Percentiles rank a stretch among this genome's conserved stretches.
phyloP scores from a whole-genome alignment of 2,888 invertebrate species.

The Acanthosepion esculentum region DNA sequence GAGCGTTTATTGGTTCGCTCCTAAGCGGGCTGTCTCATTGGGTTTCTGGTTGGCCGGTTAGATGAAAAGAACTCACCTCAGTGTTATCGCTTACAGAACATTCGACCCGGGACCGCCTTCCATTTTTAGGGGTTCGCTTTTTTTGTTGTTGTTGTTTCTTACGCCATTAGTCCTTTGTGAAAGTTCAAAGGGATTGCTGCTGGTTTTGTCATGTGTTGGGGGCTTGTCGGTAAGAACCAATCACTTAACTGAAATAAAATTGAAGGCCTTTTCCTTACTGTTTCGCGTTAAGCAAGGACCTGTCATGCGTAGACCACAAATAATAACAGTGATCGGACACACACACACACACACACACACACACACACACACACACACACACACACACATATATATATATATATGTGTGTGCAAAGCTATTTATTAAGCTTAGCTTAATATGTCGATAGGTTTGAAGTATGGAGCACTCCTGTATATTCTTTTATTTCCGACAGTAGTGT shows the following conservation, averaged over 20 bases:
- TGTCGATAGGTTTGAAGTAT: too few species aligned
- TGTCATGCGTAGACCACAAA: too few species aligned
- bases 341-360: too few species aligned
- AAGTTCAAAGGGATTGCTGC: neutral
- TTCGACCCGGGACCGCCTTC: neutral
- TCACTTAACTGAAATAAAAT: neutral
- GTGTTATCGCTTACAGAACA: neutral
- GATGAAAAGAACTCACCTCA: neutral
- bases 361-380: too few species aligned
- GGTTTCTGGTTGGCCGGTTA: neutral
- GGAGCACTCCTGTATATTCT: too few species aligned
- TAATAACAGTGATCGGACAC: too few species aligned
- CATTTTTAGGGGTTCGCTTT: neutral
- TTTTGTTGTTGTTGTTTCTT: neutral
- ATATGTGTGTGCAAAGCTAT: too few species aligned
- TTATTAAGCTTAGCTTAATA: too few species aligned
- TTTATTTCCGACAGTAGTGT: too few species aligned
- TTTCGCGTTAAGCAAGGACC: too few species aligned
- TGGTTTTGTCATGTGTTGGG: neutral
- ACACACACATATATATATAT: too few species aligned
- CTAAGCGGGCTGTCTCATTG: neutral
- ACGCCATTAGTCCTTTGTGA: neutral
- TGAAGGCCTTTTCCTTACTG: neutral
- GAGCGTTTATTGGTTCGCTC: slow-evolving; percentile 22
- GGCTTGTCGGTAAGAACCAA: neutral